Percentiles rank a stretch among this genome's conserved stretches.
phyloP scores from a whole-genome alignment of 2,113 vertebrate species.

The Neotragus moschatus region DNA sequence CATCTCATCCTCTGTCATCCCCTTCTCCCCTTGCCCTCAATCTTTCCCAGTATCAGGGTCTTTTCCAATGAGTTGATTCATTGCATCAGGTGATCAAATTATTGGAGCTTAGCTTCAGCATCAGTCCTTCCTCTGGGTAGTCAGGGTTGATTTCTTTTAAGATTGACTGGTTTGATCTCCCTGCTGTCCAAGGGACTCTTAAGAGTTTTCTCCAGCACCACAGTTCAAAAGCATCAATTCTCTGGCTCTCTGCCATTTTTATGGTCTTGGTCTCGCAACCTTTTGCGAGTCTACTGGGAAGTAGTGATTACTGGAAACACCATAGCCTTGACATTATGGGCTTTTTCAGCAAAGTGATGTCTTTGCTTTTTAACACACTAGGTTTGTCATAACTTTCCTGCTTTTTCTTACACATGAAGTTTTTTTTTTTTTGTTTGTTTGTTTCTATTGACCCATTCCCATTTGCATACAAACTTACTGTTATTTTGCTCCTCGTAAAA shows the following conservation, averaged over 20 bases:
- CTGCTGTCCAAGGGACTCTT: neutral
- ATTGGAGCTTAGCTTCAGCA: neutral
- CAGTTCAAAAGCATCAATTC: neutral
- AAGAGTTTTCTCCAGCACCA: neutral
- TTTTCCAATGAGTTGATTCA: neutral
- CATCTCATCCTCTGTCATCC: neutral
- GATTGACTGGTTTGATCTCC: neutral
- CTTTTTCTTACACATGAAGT: neutral
- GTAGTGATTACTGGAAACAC: neutral
- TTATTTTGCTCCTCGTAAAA: neutral
- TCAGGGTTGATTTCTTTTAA: neutral
- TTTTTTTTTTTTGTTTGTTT: neutral
- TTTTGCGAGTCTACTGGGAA: neutral
- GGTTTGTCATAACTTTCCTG: neutral
- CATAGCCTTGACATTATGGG: neutral
- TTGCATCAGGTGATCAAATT: neutral
- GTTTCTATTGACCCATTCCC: neutral
- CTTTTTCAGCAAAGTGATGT: neutral
- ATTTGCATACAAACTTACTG: neutral
- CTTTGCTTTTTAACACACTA: neutral
- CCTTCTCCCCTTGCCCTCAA: neutral
- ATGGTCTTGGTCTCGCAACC: neutral
- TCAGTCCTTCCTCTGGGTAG: neutral
- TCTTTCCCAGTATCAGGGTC: neutral
- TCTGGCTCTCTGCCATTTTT: neutral